These are phyloP conservation scores for Ispidina lecontei DNA, from an alignment of 2,797 vertebrate species.

Conservation along the genomic window DNA sequence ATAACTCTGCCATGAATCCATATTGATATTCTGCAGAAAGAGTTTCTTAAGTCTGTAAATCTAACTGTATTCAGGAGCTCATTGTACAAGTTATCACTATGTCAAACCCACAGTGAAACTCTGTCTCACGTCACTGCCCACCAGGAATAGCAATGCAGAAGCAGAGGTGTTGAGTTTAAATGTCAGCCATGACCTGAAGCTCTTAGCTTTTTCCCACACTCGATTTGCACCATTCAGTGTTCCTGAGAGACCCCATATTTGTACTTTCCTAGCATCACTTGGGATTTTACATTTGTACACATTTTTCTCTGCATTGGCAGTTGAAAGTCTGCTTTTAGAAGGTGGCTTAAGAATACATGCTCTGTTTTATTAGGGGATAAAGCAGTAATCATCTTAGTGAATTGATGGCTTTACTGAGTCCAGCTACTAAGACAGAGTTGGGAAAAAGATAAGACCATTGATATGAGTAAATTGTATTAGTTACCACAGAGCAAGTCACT, in stretches of 20 bases:
- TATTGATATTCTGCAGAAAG: background rate
- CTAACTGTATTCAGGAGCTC: background rate
- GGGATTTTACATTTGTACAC: background rate
- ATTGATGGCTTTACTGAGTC: background rate
- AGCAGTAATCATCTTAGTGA: background rate
- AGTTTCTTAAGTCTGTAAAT: background rate
- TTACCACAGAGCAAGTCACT: background rate
- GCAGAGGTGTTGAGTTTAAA: slow-evolving; percentile 69
- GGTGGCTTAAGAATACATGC: background rate
- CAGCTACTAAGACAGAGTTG: background rate
- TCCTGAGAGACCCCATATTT: slow-evolving; percentile 40
- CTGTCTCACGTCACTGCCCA: slow-evolving; percentile 28
- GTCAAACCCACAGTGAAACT: background rate
- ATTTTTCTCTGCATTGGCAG: background rate
- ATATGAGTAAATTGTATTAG: background rate
- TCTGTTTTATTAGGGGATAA: background rate
- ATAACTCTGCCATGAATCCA: background rate
- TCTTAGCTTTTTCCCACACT: slow-evolving; percentile 61
- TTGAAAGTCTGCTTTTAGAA: background rate
- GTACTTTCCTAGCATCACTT: background rate
- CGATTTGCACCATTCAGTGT: background rate
- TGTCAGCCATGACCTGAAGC: slow-evolving; percentile 62
- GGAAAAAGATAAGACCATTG: background rate
- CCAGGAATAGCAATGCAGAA: slow-evolving; percentile 34
- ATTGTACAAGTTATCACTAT: background rate